Evolutionary conservation across 2,888 invertebrate genomes (phyloP).

Genomic region (Thysanoteuthis rhombus): DNA sequence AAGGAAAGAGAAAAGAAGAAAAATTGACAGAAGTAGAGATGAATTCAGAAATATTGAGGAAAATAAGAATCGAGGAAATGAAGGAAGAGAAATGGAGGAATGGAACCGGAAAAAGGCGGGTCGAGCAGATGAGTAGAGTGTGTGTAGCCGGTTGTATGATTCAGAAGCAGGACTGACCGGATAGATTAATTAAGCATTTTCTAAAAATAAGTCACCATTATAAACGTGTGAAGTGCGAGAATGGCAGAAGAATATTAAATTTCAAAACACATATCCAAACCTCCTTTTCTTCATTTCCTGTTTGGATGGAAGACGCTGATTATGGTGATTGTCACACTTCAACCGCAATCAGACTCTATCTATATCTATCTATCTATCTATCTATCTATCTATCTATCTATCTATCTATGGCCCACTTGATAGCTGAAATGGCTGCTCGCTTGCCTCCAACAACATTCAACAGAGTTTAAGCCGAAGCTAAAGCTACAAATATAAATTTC

Average conservation of each 20-base stretch:
- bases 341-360: background rate
- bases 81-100: background rate
- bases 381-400: background rate
- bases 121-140: background rate
- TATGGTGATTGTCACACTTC: background rate
- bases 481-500: too few relatives aligned
- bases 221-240: background rate
- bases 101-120: background rate
- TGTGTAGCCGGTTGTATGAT: background rate
- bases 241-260: background rate
- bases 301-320: background rate
- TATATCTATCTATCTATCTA: background rate
- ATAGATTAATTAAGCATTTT: background rate
- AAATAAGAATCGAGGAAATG: background rate
- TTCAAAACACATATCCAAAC: background rate
- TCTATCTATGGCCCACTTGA: background rate
- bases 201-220: conserved; percentile 12
- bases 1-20: too few relatives aligned
- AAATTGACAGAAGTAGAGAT: too few relatives aligned
- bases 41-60: background rate
- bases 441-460: too few relatives aligned
- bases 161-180: background rate
- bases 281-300: background rate
- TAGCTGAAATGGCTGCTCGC: too few relatives aligned
- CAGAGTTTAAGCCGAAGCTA: too few relatives aligned